A percentile compares a stretch with the other conserved stretches of the same genome.
phyloP scores from a whole-genome alignment of 2,113 vertebrate species.

The Alectura lathami region DNA sequence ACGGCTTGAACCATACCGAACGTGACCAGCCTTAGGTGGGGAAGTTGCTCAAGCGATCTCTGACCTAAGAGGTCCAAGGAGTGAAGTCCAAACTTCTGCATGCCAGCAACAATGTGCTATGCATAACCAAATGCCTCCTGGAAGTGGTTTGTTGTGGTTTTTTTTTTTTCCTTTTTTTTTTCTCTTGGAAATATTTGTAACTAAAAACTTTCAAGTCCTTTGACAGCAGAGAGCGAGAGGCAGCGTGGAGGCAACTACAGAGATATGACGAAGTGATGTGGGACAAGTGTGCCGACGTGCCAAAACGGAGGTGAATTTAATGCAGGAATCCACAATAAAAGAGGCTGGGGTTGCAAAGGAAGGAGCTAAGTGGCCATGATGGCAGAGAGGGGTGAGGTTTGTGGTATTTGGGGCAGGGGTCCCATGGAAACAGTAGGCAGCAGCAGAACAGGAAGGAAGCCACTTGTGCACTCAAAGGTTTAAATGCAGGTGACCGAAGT shows the following conservation, averaged over 20 bases:
- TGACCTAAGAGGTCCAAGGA: neutral
- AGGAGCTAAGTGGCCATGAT: fast-evolving
- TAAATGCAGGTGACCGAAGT: neutral
- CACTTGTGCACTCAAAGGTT: neutral
- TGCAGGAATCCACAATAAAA: neutral
- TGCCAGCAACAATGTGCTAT: neutral
- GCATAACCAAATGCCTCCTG: neutral
- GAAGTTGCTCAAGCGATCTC: neutral
- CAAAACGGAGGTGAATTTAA: neutral
- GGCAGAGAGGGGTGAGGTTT: neutral
- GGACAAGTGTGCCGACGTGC: fast-evolving
- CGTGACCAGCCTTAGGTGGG: neutral
- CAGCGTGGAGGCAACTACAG: neutral
- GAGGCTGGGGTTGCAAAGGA: neutral
- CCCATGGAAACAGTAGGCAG: neutral
- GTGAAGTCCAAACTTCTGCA: slow-evolving; percentile 1
- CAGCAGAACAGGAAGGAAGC: neutral
- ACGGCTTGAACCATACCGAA: neutral
- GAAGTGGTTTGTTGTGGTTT: neutral
- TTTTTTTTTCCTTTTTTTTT: neutral
- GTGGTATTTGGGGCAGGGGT: fast-evolving
- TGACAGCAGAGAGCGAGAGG: neutral
- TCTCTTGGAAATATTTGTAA: neutral
- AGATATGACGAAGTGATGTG: fast-evolving
- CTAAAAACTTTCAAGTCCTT: neutral